Conservation (phyloP, 2,113 vertebrate genomes). For the Halcyon malimbica region DNA sequence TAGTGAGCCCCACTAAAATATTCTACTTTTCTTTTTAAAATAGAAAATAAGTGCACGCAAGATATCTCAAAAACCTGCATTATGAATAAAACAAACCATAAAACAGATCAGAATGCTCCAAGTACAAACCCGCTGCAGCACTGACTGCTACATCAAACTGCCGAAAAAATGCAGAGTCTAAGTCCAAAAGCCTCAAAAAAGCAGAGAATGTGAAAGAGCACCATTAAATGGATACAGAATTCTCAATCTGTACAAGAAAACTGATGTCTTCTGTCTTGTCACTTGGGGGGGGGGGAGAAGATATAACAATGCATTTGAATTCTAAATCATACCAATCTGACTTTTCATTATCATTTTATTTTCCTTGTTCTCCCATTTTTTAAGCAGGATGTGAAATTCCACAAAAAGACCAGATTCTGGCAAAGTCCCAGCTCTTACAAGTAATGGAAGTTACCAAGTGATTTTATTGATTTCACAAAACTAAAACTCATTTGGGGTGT, state of each 20-base stretch:
- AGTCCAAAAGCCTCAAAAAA: background rate
- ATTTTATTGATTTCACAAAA: slow-evolving; percentile 5
- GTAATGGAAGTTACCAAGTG: background rate
- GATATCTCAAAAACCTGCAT: background rate
- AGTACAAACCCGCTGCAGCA: background rate
- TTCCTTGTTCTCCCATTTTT: background rate
- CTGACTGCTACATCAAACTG: background rate
- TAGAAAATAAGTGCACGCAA: background rate
- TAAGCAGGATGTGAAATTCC: background rate
- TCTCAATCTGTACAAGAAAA: background rate
- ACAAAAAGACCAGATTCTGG: background rate
- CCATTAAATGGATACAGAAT: background rate
- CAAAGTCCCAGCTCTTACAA: background rate
- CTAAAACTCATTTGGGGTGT: background rate
- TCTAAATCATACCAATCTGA: background rate
- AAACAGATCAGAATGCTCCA: slow-evolving; percentile 5
- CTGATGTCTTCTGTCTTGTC: background rate
- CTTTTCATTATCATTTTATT: background rate
- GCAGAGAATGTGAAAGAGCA: background rate
- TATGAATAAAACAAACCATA: slow-evolving; percentile 16
- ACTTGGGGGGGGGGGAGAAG: background rate
- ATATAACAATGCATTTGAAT: background rate
- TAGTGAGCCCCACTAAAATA: background rate
- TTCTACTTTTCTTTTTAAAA: background rate
- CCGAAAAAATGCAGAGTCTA: background rate